These are phyloP conservation scores for Alectoris magna DNA, from an alignment of 2,797 vertebrate species.

Conservation along the genomic window DNA sequence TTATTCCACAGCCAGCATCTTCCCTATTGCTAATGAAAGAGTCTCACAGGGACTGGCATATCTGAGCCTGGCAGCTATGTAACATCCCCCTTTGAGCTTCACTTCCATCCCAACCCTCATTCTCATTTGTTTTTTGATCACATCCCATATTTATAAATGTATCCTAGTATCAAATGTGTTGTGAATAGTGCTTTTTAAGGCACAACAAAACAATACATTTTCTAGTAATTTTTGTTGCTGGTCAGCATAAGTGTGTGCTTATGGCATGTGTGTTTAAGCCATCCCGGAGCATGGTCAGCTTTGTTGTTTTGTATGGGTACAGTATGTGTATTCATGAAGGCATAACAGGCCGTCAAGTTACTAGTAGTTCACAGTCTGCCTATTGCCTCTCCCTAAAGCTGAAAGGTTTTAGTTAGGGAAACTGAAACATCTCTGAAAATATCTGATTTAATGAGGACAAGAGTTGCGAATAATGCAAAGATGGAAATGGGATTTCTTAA, in stretches of 20 bases:
- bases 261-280: background rate
- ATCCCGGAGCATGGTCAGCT: background rate
- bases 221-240: background rate
- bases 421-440: background rate
- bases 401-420: background rate
- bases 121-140: constrained; percentile 58
- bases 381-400: background rate
- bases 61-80: constrained; percentile 59
- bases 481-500: background rate
- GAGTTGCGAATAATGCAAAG: constrained; percentile 20
- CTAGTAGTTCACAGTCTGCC: background rate
- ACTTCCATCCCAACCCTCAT: constrained; percentile 46
- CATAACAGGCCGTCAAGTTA: background rate
- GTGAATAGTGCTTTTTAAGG: background rate
- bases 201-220: background rate
- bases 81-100: constrained; percentile 56
- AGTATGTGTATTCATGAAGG: fast-evolving
- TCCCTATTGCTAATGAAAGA: constrained; percentile 62
- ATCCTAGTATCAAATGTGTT: constrained; percentile 5
- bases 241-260: background rate
- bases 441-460: constrained; percentile 31
- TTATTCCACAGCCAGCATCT: constrained; percentile 53
- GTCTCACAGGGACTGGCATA: constrained; percentile 56
- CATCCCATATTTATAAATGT: constrained; percentile 40
- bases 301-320: background rate